phyloP scores from a whole-genome alignment of 1,140 invertebrate species.

The Drosophila melanogaster region Release_6_plus_ISO1_MT NT_033777.3:22704001-22704500 shows the following conservation, averaged over 20 bases:
- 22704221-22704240: slow-evolving; percentile 20
- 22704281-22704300: slow-evolving; percentile 69
- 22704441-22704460: slow-evolving; percentile 95
- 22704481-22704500: slow-evolving; percentile 51
- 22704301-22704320: slow-evolving; percentile 76
- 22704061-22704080: slow-evolving; percentile 51
- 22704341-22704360: slow-evolving; percentile 33
- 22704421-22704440: slow-evolving; percentile 95
- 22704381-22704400: slow-evolving; percentile 70
- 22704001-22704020: slow-evolving; percentile 91
- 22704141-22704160: slow-evolving; percentile 92
- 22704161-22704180: slow-evolving; percentile 91
- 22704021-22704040: slow-evolving; percentile 86
- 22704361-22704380: slow-evolving; percentile 74
- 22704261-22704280: slow-evolving; percentile 55
- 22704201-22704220: slow-evolving; percentile 83
- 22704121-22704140: slow-evolving; percentile 96
- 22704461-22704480: slow-evolving; percentile 85
- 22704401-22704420: slow-evolving; percentile 87
- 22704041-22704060: slow-evolving; percentile 46
- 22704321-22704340: slow-evolving; percentile 84
- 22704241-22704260: slow-evolving; percentile 41
- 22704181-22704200: slow-evolving; percentile 90
- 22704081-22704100: slow-evolving; percentile 85
- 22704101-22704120: slow-evolving; percentile 94